phyloP scores from a whole-genome alignment of 2,113 vertebrate species.

The Corvus moneduloides region DNA sequence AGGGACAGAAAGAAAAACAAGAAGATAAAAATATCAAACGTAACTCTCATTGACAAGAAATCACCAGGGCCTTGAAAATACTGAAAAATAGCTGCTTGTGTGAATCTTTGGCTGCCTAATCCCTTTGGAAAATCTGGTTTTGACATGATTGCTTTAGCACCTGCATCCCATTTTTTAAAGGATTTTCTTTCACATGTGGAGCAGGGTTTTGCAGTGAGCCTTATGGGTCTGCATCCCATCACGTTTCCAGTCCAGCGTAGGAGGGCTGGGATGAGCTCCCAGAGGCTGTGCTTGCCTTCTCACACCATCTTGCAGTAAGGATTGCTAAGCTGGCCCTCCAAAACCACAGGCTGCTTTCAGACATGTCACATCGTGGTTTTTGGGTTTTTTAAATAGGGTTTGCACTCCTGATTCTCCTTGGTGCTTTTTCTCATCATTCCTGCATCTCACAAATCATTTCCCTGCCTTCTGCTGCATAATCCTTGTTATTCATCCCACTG shows the following conservation, averaged over 20 bases:
- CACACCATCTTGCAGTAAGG: background rate
- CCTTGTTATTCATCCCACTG: background rate
- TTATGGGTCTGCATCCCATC: background rate
- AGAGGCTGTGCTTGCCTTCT: background rate
- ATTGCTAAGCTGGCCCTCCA: background rate
- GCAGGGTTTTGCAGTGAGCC: background rate
- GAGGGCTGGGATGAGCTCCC: background rate
- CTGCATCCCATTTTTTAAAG: background rate
- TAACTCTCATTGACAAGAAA: background rate
- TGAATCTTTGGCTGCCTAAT: background rate
- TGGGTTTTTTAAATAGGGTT: accelerated
- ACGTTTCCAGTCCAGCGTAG: accelerated
- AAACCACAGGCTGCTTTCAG: background rate
- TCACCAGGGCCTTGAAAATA: background rate
- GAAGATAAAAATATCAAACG: background rate
- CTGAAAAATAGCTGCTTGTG: background rate
- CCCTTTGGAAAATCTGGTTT: background rate
- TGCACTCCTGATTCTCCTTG: background rate
- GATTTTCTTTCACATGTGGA: background rate
- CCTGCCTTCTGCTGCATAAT: background rate
- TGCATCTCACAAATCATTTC: accelerated
- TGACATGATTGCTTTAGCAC: background rate
- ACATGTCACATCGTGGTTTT: background rate
- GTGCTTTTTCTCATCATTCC: background rate
- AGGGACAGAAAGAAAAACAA: background rate